phyloP scores from a whole-genome alignment of 2,888 invertebrate genomes.

The Epistrophella euchroma region DNA sequence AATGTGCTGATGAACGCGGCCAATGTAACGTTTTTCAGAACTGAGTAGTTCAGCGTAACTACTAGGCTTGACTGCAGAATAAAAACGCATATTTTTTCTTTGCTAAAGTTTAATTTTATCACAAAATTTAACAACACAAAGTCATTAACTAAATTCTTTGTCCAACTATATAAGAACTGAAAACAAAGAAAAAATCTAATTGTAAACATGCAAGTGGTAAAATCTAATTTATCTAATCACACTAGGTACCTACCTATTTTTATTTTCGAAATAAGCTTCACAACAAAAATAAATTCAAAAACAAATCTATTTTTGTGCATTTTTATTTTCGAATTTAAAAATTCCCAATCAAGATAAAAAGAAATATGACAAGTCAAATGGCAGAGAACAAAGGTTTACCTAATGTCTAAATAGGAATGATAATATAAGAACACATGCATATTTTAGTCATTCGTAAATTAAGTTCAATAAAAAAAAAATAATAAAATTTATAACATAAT shows the following conservation, averaged over 20 bases:
- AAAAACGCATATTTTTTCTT: no score
- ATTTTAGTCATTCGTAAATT: no score
- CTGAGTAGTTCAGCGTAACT: no score
- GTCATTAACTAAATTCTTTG: no score
- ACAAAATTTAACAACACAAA: no score
- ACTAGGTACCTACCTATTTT: not conserved
- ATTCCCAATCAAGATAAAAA: not conserved
- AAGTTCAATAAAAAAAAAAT: not conserved
- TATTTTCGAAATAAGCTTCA: not conserved
- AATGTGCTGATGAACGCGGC: no score
- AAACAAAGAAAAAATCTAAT: constrained; percentile 15
- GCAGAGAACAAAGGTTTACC: not conserved
- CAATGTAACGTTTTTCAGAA: no score
- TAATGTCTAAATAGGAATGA: not conserved
- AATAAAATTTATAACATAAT: not conserved
- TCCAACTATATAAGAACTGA: no score
- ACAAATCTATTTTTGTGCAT: not conserved
- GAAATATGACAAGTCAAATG: not conserved
- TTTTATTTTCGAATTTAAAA: not conserved
- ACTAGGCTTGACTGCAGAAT: no score
- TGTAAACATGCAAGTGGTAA: not conserved
- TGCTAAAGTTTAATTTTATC: no score
- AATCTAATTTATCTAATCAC: constrained; percentile 24
- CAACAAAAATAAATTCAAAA: constrained; percentile 9
- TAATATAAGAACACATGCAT: not conserved